These are phyloP conservation scores for Cephonodes hylas DNA, from an alignment of 2,888 invertebrate species.

Conservation along the genomic window DNA sequence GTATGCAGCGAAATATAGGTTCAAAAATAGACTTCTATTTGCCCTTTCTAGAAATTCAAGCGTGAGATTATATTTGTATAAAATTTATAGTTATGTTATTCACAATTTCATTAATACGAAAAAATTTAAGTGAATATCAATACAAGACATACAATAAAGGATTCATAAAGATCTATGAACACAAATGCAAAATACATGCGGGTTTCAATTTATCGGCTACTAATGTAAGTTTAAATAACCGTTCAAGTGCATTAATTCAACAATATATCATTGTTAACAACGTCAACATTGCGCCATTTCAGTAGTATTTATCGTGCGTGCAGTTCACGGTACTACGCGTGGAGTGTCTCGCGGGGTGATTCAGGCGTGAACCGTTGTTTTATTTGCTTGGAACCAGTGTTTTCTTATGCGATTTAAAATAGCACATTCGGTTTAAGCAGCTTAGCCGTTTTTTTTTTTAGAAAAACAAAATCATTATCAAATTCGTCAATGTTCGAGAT, in stretches of 20 bases:
- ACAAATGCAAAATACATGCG: conserved; percentile 50
- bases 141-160: neutral
- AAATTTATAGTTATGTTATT: too few relatives aligned
- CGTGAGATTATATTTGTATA: too few relatives aligned
- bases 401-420: neutral
- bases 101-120: too few relatives aligned
- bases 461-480: too few relatives aligned
- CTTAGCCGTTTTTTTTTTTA: neutral
- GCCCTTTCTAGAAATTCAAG: too few relatives aligned
- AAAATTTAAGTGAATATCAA: neutral
- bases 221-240: conserved; percentile 61
- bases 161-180: conserved; percentile 8
- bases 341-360: conserved; percentile 37
- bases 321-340: conserved; percentile 45
- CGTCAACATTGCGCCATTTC: conserved; percentile 47
- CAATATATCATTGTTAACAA: conserved; percentile 65
- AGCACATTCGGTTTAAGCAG: neutral
- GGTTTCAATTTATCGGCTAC: conserved; percentile 62
- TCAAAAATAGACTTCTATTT: too few relatives aligned
- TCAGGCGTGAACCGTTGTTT: conserved; percentile 17
- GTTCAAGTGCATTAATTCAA: conserved; percentile 53
- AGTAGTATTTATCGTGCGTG: conserved; percentile 65
- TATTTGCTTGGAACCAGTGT: conserved; percentile 14
- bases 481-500: too few relatives aligned
- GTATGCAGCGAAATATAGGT: too few relatives aligned